Base-by-base conservation (phyloP, 2,797 vertebrate genomes). In the Hoplostethus atlanticus region DNA sequence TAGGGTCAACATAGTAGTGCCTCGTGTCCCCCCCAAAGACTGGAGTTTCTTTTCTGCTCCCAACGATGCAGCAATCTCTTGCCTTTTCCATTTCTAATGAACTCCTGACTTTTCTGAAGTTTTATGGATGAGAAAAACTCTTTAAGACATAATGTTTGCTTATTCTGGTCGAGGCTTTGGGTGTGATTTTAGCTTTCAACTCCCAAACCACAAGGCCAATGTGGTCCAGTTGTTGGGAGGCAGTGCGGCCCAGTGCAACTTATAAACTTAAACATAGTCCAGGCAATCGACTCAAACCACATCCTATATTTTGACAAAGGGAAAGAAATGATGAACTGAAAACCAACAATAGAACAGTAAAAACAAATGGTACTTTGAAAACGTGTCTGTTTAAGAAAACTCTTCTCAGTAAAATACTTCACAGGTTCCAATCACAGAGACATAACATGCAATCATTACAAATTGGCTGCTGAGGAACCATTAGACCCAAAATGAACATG, bases 171-270 rank as follows among this genome's bases (percentile, higher is more conserved):
- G 8, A 31, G 36, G 36, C 13, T 54, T 71, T 72, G 77, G 77
- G 74, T 82, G 83, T 84, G 70, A 79, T 56, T 55, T 81, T 21
- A 66, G 73, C 58, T 54, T 86, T 64, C 68, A 21, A 25, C 36
- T 78, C 53, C 25, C 34, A 64, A 73, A 81, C 81, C 60, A 67
- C 62, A 67, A 70, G 44, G 65, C 44, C 85, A 54, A 31, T 60
- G 71, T 71, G 51, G 73, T 64, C 53, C 56, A 16, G 46, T 25
- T 16, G 47, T 34, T 71, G 47, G 60, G 68, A 65, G 68, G 62
- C 38, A 47, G 38, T 57, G 66, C 13, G 15, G 16, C 50, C 21
- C 55, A 61, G 61, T 72, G 64, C 64, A 69, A 44, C 17, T 38
- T 50, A 11, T 10, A 65, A 30, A 62, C 42, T 65, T 50, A 74